Percentiles rank a stretch among this genome's conserved stretches.
These are phyloP conservation scores for Rhabdomys dilectus DNA, from an alignment of 2,113 vertebrate species.

Conservation along the genomic window DNA sequence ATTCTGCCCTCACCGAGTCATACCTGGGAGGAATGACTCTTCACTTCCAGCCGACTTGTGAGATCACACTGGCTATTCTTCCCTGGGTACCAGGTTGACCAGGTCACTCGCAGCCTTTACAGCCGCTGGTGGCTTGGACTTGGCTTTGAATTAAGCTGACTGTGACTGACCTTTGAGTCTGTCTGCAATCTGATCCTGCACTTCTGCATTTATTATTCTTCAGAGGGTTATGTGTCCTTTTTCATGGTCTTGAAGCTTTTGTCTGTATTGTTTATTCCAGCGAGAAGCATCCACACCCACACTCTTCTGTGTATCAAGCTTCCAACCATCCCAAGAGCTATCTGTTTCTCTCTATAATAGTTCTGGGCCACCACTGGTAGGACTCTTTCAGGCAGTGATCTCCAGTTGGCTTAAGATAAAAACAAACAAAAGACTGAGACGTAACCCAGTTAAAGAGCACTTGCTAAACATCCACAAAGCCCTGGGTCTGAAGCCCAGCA, in stretches of 20 bases:
- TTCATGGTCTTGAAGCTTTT: neutral
- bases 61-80: neutral
- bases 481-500: neutral
- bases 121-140: neutral
- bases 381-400: neutral
- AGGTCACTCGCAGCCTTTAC: neutral
- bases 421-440: neutral
- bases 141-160: conserved; percentile 25
- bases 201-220: neutral
- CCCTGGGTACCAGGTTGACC: neutral
- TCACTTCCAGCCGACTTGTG: neutral
- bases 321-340: neutral
- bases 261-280: neutral
- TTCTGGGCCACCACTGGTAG: neutral
- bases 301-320: neutral
- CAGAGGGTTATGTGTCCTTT: neutral
- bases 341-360: neutral
- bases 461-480: neutral
- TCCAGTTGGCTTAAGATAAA: conserved; percentile 4
- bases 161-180: neutral
- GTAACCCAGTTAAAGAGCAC: neutral
- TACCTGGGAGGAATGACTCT: neutral
- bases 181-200: neutral
- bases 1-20: neutral
- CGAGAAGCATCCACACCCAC: neutral